Evolutionary conservation across 2,888 invertebrate species (phyloP).

Genomic region (Disparrhopalites patrizii): DNA sequence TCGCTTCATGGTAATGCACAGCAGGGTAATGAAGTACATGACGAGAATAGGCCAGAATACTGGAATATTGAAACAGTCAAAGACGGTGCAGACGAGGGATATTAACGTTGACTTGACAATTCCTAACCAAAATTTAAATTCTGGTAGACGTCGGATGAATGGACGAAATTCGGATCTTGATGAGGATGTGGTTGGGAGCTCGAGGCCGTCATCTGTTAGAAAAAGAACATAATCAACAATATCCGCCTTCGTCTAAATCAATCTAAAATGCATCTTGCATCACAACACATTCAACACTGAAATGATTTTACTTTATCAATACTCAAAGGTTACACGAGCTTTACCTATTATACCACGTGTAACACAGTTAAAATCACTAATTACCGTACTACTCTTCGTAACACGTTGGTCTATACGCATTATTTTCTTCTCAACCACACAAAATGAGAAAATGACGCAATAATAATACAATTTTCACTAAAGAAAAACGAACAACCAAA

Average conservation of each 20-base stretch:
- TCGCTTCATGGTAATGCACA: conserved; percentile 98
- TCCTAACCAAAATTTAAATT: conserved; percentile 99
- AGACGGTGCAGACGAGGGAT: conserved; percentile 87
- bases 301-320: too few relatives aligned
- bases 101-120: conserved; percentile 89
- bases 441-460: too few relatives aligned
- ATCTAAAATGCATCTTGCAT: too few relatives aligned
- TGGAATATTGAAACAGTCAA: conserved; percentile 97
- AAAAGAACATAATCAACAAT: too few relatives aligned
- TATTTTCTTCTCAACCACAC: too few relatives aligned
- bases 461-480: conserved; percentile 37
- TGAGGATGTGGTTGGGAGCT: conserved; percentile 69
- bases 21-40: conserved; percentile 98
- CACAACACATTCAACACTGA: too few relatives aligned
- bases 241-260: too few relatives aligned
- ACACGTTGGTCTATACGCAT: too few relatives aligned
- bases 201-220: conserved; percentile 88
- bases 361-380: too few relatives aligned
- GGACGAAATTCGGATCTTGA: conserved; percentile 97
- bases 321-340: too few relatives aligned
- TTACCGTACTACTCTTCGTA: too few relatives aligned
- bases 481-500: conserved; percentile 11
- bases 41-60: conserved; percentile 99
- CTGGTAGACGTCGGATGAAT: conserved; percentile 91
- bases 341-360: too few relatives aligned